Conservation (phyloP, 2,888 invertebrate species). For the Nebria salina region DNA sequence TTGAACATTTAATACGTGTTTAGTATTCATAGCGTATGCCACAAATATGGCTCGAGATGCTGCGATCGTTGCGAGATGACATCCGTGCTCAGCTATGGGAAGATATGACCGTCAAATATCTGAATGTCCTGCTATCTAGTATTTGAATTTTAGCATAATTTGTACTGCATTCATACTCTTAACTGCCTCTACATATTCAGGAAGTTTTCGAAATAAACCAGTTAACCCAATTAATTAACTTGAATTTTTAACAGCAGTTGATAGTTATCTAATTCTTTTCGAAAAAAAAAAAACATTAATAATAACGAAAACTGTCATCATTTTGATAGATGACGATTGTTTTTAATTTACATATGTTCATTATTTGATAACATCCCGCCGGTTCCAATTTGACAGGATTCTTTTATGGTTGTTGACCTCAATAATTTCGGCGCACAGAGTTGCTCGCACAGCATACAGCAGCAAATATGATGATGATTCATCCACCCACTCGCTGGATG, state of each 20-base stretch:
- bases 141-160: not conserved
- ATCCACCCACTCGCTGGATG: not conserved
- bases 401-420: not conserved
- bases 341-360: slow-evolving; percentile 1
- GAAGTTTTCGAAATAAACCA: not conserved
- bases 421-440: not conserved
- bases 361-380: slow-evolving; percentile 4
- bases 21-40: slow-evolving; percentile 44
- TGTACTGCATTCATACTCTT: not conserved
- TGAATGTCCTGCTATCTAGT: slow-evolving; percentile 22
- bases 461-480: not conserved
- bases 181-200: not conserved
- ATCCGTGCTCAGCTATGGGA: slow-evolving; percentile 17
- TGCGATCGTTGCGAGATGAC: slow-evolving; percentile 41
- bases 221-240: not conserved
- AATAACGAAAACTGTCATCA: not conserved
- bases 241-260: no score
- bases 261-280: no score
- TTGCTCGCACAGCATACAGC: not conserved
- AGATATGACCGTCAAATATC: slow-evolving; percentile 41
- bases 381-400: not conserved
- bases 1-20: slow-evolving; percentile 44
- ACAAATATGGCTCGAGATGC: slow-evolving; percentile 44
- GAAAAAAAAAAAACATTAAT: no score
- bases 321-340: slow-evolving; percentile 6